Conservation (phyloP, 2,113 vertebrate genomes). For the Periophthalmus modestus region DNA sequence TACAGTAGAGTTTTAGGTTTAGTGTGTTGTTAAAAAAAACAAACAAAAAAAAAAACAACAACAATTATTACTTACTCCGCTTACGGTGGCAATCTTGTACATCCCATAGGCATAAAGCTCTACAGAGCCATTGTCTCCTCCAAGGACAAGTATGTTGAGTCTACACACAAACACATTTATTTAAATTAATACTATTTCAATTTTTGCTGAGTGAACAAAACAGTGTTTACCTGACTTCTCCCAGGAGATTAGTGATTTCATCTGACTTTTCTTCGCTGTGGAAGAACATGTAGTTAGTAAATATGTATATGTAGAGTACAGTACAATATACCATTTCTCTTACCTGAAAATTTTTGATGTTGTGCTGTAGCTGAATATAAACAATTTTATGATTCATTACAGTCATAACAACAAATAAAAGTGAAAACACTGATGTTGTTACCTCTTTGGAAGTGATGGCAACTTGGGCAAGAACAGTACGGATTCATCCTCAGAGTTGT, state of each 20-base stretch:
- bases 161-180: conserved; percentile 62
- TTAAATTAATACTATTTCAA: not conserved
- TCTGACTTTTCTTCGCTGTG: conserved; percentile 97
- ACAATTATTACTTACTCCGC: conserved; percentile 73
- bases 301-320: too few relatives aligned
- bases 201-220: not conserved
- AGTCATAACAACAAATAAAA: not conserved
- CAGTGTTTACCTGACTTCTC: conserved; percentile 87
- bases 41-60: too few relatives aligned
- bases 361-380: conserved; percentile 85
- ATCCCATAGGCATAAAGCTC: conserved; percentile 98
- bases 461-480: conserved; percentile 92
- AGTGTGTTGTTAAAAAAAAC: not conserved
- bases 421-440: conserved; percentile 16
- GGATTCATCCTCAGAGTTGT: conserved; percentile 91
- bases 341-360: conserved; percentile 98
- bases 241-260: conserved; percentile 95
- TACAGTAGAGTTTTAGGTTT: not conserved
- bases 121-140: conserved; percentile 87
- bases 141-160: conserved; percentile 93
- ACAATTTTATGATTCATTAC: not conserved
- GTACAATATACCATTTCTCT: conserved; percentile 30
- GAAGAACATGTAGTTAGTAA: conserved; percentile 39
- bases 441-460: conserved; percentile 95
- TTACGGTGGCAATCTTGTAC: conserved; percentile 94